A percentile compares a stretch with the other conserved stretches of the same genome.
Conservation (phyloP, 2,797 vertebrate species). For the Austrolebias charrua region DNA sequence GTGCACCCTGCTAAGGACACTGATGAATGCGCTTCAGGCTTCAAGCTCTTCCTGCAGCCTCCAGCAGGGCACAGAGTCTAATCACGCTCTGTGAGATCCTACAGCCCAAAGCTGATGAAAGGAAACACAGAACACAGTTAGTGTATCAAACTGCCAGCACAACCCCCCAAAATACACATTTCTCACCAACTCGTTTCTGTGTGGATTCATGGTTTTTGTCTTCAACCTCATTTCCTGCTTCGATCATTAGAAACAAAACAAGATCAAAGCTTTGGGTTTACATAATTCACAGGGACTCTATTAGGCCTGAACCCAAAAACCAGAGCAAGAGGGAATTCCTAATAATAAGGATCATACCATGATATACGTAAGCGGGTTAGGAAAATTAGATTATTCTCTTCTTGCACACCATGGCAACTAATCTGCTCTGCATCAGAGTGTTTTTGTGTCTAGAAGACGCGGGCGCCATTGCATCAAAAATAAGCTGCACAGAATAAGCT, state of each 20-base stretch:
- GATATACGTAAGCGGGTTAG: conserved; percentile 70
- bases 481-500: not conserved
- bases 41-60: conserved; percentile 80
- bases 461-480: conserved; percentile 17
- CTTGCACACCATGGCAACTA: conserved; percentile 58
- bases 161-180: conserved; percentile 28
- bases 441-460: conserved; percentile 36
- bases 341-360: conserved; percentile 55
- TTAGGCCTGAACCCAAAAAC: conserved; percentile 51
- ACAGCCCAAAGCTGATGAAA: conserved; percentile 82
- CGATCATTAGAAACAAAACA: conserved; percentile 35
- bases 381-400: conserved; percentile 73
- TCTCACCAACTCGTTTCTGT: conserved; percentile 13
- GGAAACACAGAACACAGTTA: conserved; percentile 50
- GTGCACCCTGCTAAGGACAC: conserved; percentile 82
- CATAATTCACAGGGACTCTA: conserved; percentile 30
- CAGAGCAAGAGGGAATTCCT: conserved; percentile 58
- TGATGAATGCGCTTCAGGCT: conserved; percentile 84
- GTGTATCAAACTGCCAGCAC: conserved; percentile 61
- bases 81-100: conserved; percentile 79
- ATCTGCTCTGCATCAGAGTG: conserved; percentile 65
- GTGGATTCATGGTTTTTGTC: conserved; percentile 7
- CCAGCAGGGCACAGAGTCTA: conserved; percentile 74
- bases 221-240: conserved; percentile 37
- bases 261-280: conserved; percentile 43